These are phyloP conservation scores for Digitonthophagus gazella DNA, from an alignment of 2,888 invertebrate genomes.

Conservation along the genomic window DNA sequence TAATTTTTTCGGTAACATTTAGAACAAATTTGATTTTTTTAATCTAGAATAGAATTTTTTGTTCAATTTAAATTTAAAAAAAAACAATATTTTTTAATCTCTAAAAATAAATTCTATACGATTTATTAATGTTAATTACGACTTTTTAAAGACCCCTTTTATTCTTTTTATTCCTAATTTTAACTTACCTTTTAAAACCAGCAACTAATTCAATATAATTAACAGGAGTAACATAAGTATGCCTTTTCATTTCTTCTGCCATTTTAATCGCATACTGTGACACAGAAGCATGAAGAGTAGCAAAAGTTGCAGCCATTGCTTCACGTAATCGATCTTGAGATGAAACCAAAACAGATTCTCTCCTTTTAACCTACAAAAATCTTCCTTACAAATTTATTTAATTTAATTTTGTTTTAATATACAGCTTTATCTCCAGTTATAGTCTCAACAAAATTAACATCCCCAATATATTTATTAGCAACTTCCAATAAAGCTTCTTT, in stretches of 20 bases:
- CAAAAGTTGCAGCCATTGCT: constrained; percentile 72
- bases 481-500: constrained; percentile 86
- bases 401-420: constrained; percentile 28
- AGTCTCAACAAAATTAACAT: constrained; percentile 68
- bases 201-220: constrained; percentile 83
- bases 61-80: too few relatives aligned
- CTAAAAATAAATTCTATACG: too few relatives aligned
- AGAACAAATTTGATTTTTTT: too few relatives aligned
- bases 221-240: constrained; percentile 86
- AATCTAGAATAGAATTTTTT: too few relatives aligned
- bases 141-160: too few relatives aligned
- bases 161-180: background rate
- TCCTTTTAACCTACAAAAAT: constrained; percentile 40
- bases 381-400: background rate
- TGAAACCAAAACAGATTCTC: constrained; percentile 44
- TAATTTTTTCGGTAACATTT: too few relatives aligned
- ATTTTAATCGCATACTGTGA: constrained; percentile 68
- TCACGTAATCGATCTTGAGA: constrained; percentile 62
- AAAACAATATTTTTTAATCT: too few relatives aligned
- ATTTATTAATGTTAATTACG: too few relatives aligned
- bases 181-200: constrained; percentile 73
- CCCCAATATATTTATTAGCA: constrained; percentile 75
- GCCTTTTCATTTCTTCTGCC: constrained; percentile 73
- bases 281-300: constrained; percentile 82
- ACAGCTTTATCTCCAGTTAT: constrained; percentile 64